Evolutionary conservation across 2,797 vertebrate species (phyloP), one percentile per base, ranked within the genome.

Genomic region (Holocentrus rufus): DNA sequence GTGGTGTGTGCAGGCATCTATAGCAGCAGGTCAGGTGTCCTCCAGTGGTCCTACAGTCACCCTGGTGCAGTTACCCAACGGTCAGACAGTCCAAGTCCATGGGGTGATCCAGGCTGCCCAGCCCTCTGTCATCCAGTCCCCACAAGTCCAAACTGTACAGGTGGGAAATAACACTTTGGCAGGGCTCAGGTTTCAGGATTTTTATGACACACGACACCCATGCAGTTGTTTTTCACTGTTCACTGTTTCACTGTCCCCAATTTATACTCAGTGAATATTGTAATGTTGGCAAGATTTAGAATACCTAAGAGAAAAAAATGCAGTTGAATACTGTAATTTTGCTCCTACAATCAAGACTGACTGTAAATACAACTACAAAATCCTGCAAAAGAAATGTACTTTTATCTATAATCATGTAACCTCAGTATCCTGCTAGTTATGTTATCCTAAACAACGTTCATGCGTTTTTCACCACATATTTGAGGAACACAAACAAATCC

Each of bases 21-120:
- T 99, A 92, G 94, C 97, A 86, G 90, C 92, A 0, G 95, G 92
- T 77, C 98, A 99, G 17, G 94, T 95, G 79, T 94, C 97, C 0
- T 95, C 95, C 50, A 95, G 95, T 65, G 94, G 94, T 20, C 94
- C 96, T 77, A 99, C 98, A 0, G 96, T 99, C 83, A 98, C 98
- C 39, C 92, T 99, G 80, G 98, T 99, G 68, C 98, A 99, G 90
- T 92, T 99, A 82, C 98, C 98, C 55, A 99, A 99, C 68, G 98
- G 98, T 74, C 98, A 99, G 91, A 99, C 98, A 0, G 97, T 99
- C 79, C 98, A 99, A 91, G 98, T 99, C 81, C 98, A 99, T 39
- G 98, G 97, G 18, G 98, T 99, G 84, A 99, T 99, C 91, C 98
- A 99, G 91, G 95, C 98, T 10, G 96, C 98, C 65, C 98, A 99